Percentiles rank a stretch among this genome's conserved stretches.
phyloP scores from a whole-genome alignment of 1,140 invertebrate species.

The Drosophila erecta region DNA sequence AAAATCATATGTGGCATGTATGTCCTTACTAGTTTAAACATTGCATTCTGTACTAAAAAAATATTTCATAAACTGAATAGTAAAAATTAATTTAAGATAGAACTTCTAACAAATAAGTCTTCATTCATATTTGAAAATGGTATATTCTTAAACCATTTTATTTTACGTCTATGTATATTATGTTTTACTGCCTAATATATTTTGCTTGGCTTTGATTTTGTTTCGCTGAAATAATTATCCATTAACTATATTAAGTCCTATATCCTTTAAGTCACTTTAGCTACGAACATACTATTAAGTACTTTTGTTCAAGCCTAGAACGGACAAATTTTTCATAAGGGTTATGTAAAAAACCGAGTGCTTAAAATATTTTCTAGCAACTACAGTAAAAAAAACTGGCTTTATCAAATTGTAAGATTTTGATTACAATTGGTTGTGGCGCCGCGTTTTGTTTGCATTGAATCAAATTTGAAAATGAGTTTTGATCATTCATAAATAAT shows the following conservation, averaged over 20 bases:
- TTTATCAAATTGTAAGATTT: too few species aligned
- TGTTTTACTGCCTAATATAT: background rate
- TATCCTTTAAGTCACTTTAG: background rate
- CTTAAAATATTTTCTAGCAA: too few species aligned
- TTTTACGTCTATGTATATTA: background rate
- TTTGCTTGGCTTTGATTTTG: background rate
- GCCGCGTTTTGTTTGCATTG: too few species aligned
- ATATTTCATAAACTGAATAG: background rate
- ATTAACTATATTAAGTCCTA: background rate
- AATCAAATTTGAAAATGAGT: too few species aligned
- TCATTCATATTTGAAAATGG: background rate
- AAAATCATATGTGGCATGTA: constrained; percentile 7
- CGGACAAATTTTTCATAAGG: background rate
- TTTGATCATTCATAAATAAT: too few species aligned
- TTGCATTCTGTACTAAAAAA: constrained; percentile 42
- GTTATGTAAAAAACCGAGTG: too few species aligned
- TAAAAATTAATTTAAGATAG: constrained; percentile 11
- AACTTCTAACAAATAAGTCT: background rate
- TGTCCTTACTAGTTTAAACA: constrained; percentile 4
- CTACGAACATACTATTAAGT: background rate
- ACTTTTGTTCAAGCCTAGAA: background rate
- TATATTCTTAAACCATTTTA: background rate
- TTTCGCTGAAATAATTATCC: background rate
- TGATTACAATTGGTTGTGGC: too few species aligned
- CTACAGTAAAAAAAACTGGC: too few species aligned